A percentile compares a stretch with the other conserved stretches of the same genome.
Conservation (phyloP, 23 tunicate genomes). For the Styela clava region DNA sequence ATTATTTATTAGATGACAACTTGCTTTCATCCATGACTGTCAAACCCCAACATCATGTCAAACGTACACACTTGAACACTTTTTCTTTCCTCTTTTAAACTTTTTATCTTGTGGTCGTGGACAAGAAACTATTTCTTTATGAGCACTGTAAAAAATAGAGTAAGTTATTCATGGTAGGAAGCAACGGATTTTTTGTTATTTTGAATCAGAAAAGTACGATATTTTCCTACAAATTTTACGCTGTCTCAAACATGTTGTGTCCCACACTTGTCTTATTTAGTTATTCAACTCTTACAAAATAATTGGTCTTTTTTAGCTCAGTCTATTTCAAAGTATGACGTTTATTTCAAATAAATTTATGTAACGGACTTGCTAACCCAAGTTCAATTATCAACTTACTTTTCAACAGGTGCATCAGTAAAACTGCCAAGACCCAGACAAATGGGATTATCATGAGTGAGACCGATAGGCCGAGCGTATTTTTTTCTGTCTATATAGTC, state of each 20-base stretch:
- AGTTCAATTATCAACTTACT: too few species aligned
- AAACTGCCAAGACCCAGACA: conserved; percentile 57
- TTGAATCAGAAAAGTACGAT: too few species aligned
- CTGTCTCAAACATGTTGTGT: too few species aligned
- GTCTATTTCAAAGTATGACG: too few species aligned
- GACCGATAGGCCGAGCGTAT: conserved; percentile 44
- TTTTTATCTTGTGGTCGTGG: conserved; percentile 15
- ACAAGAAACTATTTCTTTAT: conserved; percentile 26
- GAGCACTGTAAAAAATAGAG: conserved; percentile 13
- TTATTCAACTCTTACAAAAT: too few species aligned
- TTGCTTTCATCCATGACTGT: too few species aligned
- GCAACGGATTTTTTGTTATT: background rate
- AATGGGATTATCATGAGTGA: conserved; percentile 36
- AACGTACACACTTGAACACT: background rate
- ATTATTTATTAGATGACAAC: too few species aligned
- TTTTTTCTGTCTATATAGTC: conserved; percentile 44
- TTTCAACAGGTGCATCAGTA: conserved; percentile 29
- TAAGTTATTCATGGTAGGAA: background rate
- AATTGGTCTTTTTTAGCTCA: too few species aligned
- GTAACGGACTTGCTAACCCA: too few species aligned
- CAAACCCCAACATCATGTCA: background rate
- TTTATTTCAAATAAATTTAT: too few species aligned
- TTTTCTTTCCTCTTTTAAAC: conserved; percentile 3
- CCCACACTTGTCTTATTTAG: too few species aligned
- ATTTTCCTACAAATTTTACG: too few species aligned